Evolutionary conservation across 1,140 invertebrate genomes (phyloP), one percentile per base, ranked within the genome.

Genomic region (Psix sp.): DNA sequence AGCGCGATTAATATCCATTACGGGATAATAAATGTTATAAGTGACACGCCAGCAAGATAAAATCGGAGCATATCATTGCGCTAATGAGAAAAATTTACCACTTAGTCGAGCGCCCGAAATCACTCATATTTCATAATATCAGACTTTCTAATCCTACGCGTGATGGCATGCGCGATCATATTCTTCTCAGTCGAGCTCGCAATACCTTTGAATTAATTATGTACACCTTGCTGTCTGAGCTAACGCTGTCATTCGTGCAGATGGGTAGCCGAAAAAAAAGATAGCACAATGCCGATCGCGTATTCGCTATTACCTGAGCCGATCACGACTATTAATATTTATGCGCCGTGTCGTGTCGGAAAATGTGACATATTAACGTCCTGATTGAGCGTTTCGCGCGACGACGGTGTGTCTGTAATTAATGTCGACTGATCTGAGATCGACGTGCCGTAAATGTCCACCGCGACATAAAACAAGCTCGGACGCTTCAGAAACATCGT

Each of bases 361-460:
- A 79, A 80, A 78, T 79, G 72, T 67, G 65, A 75, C 77, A 74
- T 77, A 82, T 81, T 82, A 81, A 78, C 77, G 67, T 71, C 70
- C 63, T 79, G 78, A 80, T 80, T 80, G 79, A 82, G 73, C 77
- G 78, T 76, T 78, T 63, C 45, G 71, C 74, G 51, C 70, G 68
- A 77, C 79, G 78, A 79, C 77, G 74, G 80, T 73, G 60, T 54
- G 54, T 57, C 43, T 52, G 74, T 68, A 76, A 76, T 76, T 76
- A 76, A 76, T 62, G 66, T 71, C 21, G 33, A 66, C 60, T 49
- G 54, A 76, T 66, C 73, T 62, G 26, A 36, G 15, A 66, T 73
- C 70, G 54, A 46, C 56, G 62, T 49, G 48, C 73, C 72, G 52
- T 68, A 74, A 74, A 74, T 74, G 72, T 68, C 57, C 46, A 60